Evolutionary conservation across 1,140 invertebrate species (phyloP), one percentile per base, ranked within the genome.

Genomic region (Leptinotarsa defecta): DNA sequence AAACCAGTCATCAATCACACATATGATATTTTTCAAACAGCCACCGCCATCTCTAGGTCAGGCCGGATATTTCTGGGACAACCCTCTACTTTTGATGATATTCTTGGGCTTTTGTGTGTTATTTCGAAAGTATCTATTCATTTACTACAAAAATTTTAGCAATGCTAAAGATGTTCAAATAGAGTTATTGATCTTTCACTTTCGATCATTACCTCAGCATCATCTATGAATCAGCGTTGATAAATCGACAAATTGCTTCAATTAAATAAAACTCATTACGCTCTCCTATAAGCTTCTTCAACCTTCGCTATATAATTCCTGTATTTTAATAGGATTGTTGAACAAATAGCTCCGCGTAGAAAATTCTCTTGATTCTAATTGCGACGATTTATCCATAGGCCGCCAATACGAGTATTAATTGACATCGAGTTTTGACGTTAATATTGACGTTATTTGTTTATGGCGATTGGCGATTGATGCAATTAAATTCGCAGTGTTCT

Each of bases 401-500:
- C n/a, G 52, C n/a, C 52, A 19, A 57, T 57, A 19, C n/a, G 2
- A 19, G n/a, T 57, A 57, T 57, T 57, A 57, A 57, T 57, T 57
- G 52, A 57, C 52, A 57, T n/a, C 13, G 52, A 57, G 52, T 57
- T 57, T 57, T 57, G n/a, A 57, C n/a, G n/a, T 57, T 57, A 57
- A 57, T 57, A 57, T 57, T 57, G 52, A 17, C 52, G n/a, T 57
- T 57, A 57, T 57, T 57, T 57, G 52, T 57, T n/a, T 57, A 57
- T 57, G 15, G 52, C 52, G 52, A n/a, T 19, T 17, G 52, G 52
- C n/a, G 13, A 57, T 57, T 13, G 52, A 57, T n/a, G 52, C 13
- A 57, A 57, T 57, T 57, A 57, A 57, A 57, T 17, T n/a, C n/a
- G 52, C 52, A 43, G 34, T 11, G 8, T 43, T 43, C 3, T 4